Evolutionary conservation across 2,888 invertebrate genomes (phyloP).

Genomic region (Andrena bucephala): DNA sequence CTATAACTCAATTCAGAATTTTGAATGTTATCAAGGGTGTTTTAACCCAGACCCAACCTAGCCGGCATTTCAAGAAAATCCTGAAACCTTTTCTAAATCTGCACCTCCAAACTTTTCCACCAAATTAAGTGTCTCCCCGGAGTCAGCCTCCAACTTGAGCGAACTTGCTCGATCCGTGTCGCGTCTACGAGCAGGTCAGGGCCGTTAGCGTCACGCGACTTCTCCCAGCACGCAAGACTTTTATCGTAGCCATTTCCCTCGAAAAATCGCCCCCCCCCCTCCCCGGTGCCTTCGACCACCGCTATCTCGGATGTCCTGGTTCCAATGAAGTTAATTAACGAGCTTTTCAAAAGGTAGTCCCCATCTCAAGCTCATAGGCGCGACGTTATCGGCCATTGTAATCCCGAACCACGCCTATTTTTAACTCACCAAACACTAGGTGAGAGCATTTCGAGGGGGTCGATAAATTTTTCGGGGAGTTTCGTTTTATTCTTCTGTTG

Average conservation of each 20-base stretch:
- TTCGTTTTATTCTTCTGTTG: not conserved
- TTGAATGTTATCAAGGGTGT: too few relatives aligned
- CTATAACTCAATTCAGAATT: too few relatives aligned
- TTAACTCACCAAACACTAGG: not conserved
- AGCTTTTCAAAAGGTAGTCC: constrained; percentile 23
- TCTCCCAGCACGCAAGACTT: constrained; percentile 61
- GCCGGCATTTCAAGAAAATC: too few relatives aligned
- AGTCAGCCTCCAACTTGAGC: constrained; percentile 15
- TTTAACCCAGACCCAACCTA: too few relatives aligned
- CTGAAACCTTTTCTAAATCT: too few relatives aligned
- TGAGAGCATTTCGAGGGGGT: not conserved
- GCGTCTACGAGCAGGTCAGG: constrained; percentile 63
- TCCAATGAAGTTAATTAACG: constrained; percentile 42
- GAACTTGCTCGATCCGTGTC: constrained; percentile 41
- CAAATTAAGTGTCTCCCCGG: not conserved
- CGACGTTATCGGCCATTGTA: constrained; percentile 10
- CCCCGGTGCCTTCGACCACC: constrained; percentile 30
- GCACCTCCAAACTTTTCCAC: too few relatives aligned
- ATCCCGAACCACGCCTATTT: constrained; percentile 3
- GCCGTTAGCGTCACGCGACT: constrained; percentile 65
- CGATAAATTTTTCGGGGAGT: not conserved
- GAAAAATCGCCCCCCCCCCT: constrained; percentile 41
- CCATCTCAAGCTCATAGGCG: constrained; percentile 1
- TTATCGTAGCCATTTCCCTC: constrained; percentile 29
- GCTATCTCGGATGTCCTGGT: constrained; percentile 53